Conservation (phyloP, 2,113 vertebrate species). For the Leptobrachium leishanense region DNA sequence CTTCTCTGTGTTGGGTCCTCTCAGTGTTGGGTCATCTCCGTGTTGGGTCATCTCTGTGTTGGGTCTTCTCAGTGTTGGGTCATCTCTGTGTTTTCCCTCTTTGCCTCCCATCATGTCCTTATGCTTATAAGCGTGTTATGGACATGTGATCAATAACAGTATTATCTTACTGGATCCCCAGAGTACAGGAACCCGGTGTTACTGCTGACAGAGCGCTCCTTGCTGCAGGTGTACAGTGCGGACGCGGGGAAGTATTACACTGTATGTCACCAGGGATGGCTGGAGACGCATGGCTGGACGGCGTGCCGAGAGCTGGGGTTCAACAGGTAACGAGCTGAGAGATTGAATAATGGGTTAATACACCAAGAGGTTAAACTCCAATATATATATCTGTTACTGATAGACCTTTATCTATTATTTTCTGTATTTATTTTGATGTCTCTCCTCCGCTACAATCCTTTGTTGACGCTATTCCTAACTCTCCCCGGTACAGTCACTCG, state of each 20-base stretch:
- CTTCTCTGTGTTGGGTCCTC: too few relatives aligned
- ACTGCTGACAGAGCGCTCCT: constrained; percentile 33
- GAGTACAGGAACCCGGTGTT: constrained; percentile 48
- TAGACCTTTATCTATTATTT: too few relatives aligned
- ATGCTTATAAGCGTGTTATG: too few relatives aligned
- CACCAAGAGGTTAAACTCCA: too few relatives aligned
- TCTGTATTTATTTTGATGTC: too few relatives aligned
- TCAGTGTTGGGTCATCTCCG: too few relatives aligned
- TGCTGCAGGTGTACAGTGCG: constrained; percentile 36
- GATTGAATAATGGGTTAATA: too few relatives aligned
- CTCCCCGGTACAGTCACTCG: constrained; percentile 7
- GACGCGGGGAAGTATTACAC: constrained; percentile 35
- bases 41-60: too few relatives aligned
- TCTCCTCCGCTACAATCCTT: not conserved
- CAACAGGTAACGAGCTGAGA: constrained; percentile 26
- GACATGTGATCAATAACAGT: not conserved
- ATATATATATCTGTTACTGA: too few relatives aligned
- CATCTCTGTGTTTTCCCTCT: too few relatives aligned
- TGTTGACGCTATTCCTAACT: not conserved
- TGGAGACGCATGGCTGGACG: constrained; percentile 14
- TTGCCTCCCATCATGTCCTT: too few relatives aligned
- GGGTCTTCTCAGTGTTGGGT: too few relatives aligned
- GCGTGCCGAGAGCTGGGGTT: constrained; percentile 44
- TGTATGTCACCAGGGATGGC: constrained; percentile 49
- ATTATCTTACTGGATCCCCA: not conserved